These are phyloP conservation scores for Chitala chitala DNA, from an alignment of 2,113 vertebrate genomes.

Conservation along the genomic window DNA sequence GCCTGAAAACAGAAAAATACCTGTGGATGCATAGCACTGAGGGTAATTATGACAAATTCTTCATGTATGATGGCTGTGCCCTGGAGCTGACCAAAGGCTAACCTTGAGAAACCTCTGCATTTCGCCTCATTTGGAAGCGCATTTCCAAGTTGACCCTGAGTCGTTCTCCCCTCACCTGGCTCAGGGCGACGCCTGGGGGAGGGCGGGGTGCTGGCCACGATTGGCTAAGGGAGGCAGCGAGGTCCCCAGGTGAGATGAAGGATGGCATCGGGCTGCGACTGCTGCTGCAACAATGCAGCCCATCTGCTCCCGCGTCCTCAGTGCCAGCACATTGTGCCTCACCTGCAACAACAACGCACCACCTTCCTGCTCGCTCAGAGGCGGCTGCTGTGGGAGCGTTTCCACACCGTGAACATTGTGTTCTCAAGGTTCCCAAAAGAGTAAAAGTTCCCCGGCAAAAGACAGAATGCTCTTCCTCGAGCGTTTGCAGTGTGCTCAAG, in stretches of 20 bases:
- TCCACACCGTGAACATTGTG: slow-evolving; percentile 28
- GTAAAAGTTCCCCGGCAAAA: neutral
- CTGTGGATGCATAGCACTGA: slow-evolving; percentile 28
- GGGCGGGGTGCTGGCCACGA: slow-evolving; percentile 12
- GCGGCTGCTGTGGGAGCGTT: slow-evolving; percentile 24
- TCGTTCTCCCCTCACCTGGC: neutral
- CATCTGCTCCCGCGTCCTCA: slow-evolving; percentile 32
- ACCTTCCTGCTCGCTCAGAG: slow-evolving; percentile 35
- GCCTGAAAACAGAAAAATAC: slow-evolving; percentile 1
- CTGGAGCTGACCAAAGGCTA: slow-evolving; percentile 29
- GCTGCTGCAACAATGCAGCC: slow-evolving; percentile 39
- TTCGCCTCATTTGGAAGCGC: neutral
- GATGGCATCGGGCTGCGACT: slow-evolving; percentile 34
- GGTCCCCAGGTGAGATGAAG: slow-evolving; percentile 31
- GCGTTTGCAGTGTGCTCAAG: neutral
- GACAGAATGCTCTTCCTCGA: neutral
- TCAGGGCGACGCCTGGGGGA: slow-evolving; percentile 8
- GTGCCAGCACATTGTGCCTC: slow-evolving; percentile 36
- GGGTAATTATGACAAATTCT: slow-evolving; percentile 30
- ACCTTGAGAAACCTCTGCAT: slow-evolving; percentile 19
- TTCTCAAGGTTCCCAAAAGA: slow-evolving; percentile 23
- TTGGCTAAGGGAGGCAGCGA: slow-evolving; percentile 6
- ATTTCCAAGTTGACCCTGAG: slow-evolving; percentile 27
- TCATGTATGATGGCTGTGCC: slow-evolving; percentile 23
- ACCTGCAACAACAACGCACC: slow-evolving; percentile 34